Evolutionary conservation across 2,888 invertebrate species (phyloP).

Genomic region (Oligia latruncula): DNA sequence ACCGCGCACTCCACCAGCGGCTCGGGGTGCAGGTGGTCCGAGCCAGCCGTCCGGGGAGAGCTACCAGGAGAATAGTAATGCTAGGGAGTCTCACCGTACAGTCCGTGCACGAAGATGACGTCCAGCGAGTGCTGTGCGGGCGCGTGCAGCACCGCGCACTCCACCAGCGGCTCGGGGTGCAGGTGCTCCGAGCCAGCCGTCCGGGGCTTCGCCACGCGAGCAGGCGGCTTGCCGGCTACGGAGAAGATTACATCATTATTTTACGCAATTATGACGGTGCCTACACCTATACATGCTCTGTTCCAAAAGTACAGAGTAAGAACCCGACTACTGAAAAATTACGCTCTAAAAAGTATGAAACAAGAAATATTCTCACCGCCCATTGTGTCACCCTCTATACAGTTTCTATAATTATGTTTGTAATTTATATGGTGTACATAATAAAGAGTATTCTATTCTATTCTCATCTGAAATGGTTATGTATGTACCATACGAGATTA

Average conservation of each 20-base stretch:
- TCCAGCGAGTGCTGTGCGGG: constrained; percentile 86
- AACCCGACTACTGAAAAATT: too few relatives aligned
- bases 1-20: too few relatives aligned
- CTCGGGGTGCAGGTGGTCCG: neutral
- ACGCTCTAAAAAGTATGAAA: too few relatives aligned
- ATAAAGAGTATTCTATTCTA: too few relatives aligned
- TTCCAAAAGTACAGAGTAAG: neutral
- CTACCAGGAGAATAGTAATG: neutral
- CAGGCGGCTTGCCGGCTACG: constrained; percentile 7
- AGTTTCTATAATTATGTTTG: too few relatives aligned
- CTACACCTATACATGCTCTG: neutral
- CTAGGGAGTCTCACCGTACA: constrained; percentile 89
- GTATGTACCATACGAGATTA: too few relatives aligned
- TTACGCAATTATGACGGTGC: neutral
- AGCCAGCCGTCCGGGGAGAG: neutral
- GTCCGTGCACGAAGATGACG: constrained; percentile 95
- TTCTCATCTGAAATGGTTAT: too few relatives aligned
- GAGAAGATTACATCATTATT: neutral
- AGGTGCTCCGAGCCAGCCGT: constrained; percentile 81
- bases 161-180: constrained; percentile 83
- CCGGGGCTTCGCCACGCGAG: constrained; percentile 65
- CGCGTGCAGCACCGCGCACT: constrained; percentile 81
- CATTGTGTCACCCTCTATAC: too few relatives aligned
- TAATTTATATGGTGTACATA: too few relatives aligned
- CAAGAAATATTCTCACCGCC: too few relatives aligned